Conservation (phyloP, 2,797 vertebrate species). For the Capromys pilorides region DNA sequence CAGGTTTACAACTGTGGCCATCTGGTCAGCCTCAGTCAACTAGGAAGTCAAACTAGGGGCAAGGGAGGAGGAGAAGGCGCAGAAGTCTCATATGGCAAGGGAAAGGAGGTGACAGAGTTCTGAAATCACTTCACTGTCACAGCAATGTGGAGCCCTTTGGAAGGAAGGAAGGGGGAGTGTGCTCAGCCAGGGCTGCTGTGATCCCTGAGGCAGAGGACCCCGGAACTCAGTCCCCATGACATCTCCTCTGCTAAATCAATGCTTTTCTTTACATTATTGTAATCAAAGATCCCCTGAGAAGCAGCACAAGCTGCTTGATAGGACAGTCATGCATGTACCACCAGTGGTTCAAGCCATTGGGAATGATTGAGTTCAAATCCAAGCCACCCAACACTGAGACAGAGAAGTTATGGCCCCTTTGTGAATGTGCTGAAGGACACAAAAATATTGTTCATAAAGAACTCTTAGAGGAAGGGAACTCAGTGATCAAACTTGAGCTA, state of each 20-base stretch:
- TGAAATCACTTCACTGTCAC: too few relatives aligned
- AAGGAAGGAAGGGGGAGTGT: too few relatives aligned
- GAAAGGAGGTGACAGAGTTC: too few relatives aligned
- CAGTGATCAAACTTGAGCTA: not conserved
- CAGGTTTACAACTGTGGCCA: not conserved
- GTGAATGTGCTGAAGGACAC: not conserved
- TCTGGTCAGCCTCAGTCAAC: not conserved
- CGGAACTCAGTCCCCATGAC: not conserved
- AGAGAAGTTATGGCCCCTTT: not conserved
- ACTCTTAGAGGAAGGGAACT: not conserved
- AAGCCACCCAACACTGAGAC: not conserved
- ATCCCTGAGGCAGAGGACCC: too few relatives aligned
- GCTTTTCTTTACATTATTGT: not conserved
- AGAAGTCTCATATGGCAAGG: too few relatives aligned
- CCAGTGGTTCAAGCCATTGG: not conserved
- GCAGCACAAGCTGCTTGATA: not conserved
- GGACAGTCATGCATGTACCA: not conserved
- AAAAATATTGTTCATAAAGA: constrained; percentile 22
- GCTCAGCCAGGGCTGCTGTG: too few relatives aligned
- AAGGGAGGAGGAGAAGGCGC: too few relatives aligned
- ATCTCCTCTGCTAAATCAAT: not conserved
- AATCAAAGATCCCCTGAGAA: not conserved
- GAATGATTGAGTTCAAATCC: not conserved
- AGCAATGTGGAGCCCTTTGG: too few relatives aligned
- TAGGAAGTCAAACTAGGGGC: too few relatives aligned